Evolutionary conservation across 35 echinoderm and acorn worm genomes (phyloP), one percentile per base, ranked within the genome.

Genomic region (Heliocidaris erythrogramma): DNA sequence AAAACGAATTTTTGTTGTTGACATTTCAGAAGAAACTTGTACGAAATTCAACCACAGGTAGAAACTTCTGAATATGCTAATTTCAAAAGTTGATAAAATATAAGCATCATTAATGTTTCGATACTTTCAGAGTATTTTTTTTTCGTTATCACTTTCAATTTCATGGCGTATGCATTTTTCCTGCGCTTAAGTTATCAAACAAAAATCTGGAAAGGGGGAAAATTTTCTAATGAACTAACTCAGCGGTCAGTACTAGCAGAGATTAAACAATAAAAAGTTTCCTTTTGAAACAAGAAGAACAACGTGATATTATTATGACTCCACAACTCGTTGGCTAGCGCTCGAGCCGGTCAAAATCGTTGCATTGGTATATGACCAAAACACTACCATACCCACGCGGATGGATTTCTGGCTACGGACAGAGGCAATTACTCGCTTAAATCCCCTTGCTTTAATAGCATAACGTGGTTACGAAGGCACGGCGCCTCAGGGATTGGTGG

Each of bases 341-440:
- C 87, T 89, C 87, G 31, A 89, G 87, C 87, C 87, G 14, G 87
- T 5, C 30, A 24, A 32, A 89, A 48, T 7, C 7, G 87, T 48
- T 89, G 29, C 29, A n/a, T 31, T 13, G n/a, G 14, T 18, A 48
- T 32, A 13, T 89, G 87, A 18, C 31, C 87, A 16, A 42, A 18
- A 48, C 87, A 48, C 47, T 47, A 24, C 47, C 30, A 32, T 17
- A 42, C 31, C 31, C 47, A 89, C 31, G 31, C 31, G 87, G 47
- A 4, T n/a, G 14, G 47, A 89, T 48, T 42, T 78, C 65, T 18
- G 65, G 65, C 65, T 24, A 24, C 47, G 31, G 87, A 89, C 87
- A 89, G 87, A 89, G 13, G 30, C 87, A 89, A 89, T 89, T 89
- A 89, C 87, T 89, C 87, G 31, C 14, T 32, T 32, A 32, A 89